These are phyloP conservation scores for Leptopilina clavipes DNA, from an alignment of 1,140 invertebrate species.

Conservation along the genomic window DNA sequence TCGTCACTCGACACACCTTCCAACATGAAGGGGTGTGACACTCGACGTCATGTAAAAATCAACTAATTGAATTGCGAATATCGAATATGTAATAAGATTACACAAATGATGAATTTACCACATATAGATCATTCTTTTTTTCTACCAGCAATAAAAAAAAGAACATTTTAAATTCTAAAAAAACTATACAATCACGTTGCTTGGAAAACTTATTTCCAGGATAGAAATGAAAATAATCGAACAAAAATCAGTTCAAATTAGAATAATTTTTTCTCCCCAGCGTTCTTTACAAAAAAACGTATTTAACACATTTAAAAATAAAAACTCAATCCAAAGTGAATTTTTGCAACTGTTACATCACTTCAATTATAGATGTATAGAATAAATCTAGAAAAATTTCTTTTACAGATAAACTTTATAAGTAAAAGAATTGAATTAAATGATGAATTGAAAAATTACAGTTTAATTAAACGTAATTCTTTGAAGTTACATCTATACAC, in stretches of 20 bases:
- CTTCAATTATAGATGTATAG: too few species aligned
- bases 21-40: constrained; percentile 40
- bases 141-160: background rate
- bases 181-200: background rate
- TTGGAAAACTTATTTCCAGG: background rate
- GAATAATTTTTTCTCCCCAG: too few species aligned
- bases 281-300: too few species aligned
- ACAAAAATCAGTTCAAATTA: too few species aligned
- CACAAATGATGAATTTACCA: background rate
- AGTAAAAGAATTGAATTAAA: too few species aligned
- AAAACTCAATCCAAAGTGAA: too few species aligned
- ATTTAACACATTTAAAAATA: too few species aligned
- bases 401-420: too few species aligned
- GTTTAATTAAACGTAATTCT: background rate
- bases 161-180: background rate
- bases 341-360: too few species aligned
- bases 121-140: background rate
- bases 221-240: background rate
- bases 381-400: too few species aligned
- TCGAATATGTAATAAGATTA: constrained; percentile 5
- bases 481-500: background rate
- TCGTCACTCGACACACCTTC: constrained; percentile 38
- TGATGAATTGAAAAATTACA: background rate
- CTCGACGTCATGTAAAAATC: constrained; percentile 12
- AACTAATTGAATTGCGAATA: constrained; percentile 25